Base-by-base conservation (phyloP, 2,113 vertebrate genomes). In the Gulo gulo region DNA sequence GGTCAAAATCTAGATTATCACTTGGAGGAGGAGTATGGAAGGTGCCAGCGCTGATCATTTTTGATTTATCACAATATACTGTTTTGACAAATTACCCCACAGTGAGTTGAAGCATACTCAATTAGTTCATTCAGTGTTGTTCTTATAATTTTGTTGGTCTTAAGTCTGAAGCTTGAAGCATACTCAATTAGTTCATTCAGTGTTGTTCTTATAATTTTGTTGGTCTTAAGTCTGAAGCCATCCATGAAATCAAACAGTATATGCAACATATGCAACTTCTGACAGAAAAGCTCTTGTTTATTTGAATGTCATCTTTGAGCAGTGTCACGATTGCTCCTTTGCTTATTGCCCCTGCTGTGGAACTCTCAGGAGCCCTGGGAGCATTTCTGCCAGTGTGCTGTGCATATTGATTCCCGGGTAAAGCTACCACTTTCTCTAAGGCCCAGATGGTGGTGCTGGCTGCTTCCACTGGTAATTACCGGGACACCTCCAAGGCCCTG, bases 1-100 rank as follows among this genome's bases (percentile, higher is more conserved):
- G 99, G 98, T 99, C 99, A 98, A 99, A 99, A 97, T 99, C 99
- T 1, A 99, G 99, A 98, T 99, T 99, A 80, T 99, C 99, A 89
- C 99, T 99, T 73, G 99, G 99, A 93, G 99, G 99, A 98, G 99
- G 99, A 50, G 99, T 99, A 98, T 99, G 99, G 98, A 99, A 99
- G 98, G 99, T 99, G 98, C 99, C 99, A 98, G 99, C 99, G 98
- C 98, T 98, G 98, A 99, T 99, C 99, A 99, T 99, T 98, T 99
- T 99, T 91, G 99, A 99, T 99, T 99, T 99, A 98, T 99, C 99
- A 93, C 99, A 99, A 99, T 99, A 99, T 29, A 99, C 98, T 61
- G 99, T 98, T 97, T 99, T 99, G 98, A 99, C 99, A 98, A 15
- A 99, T 99, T 92, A 99, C 99, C 14, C 99, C 99, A 97, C 99